Evolutionary conservation across 2,888 invertebrate species (phyloP), one percentile per base, ranked within the genome.

Genomic region (Polyploca ridens): DNA sequence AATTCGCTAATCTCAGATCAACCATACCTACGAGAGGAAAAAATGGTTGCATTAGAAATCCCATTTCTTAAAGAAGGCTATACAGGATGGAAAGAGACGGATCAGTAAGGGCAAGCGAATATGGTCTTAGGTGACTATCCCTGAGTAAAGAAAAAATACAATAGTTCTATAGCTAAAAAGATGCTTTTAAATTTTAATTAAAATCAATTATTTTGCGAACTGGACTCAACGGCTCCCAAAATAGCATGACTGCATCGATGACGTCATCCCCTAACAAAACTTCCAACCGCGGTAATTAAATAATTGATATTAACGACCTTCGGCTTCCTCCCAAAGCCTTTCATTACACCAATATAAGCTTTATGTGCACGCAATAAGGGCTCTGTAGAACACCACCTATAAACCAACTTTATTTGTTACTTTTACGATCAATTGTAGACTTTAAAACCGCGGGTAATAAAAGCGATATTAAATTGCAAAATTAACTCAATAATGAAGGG

Each of bases 341-440:
- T 44, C 44, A 44, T 46, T 14, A 46, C 46, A 46, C 61, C 61
- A 61, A 61, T 61, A 27, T 61, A 19, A 61, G 10, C 41, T 61
- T 61, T 61, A 61, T 41, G 41, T 13, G 19, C 41, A 19, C 41
- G 33, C 27, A 61, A 61, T 61, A 61, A 61, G 61, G 61, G 61
- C 44, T 41, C 27, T 59, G 14, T 60, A 13, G 16, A n/a, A 16
- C 60, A n/a, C 2, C 59, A 16, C 5, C 60, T 61, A 41, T 61
- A 61, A 19, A 41, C 61, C 19, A 60, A 60, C 16, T 16, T 60
- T 16, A 38, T 35, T 41, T 61, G 11, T 16, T 19, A 27, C 16
- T 27, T 60, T 61, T 41, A 61, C 61, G 27, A 19, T 41, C 61
- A n/a, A 61, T 41, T 61, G 14, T 27, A 41, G 41, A 19, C 61